Evolutionary conservation across 2,113 vertebrate species (phyloP), one percentile per base, ranked within the genome.

Genomic region (Brachyhypopomus gauderio): DNA sequence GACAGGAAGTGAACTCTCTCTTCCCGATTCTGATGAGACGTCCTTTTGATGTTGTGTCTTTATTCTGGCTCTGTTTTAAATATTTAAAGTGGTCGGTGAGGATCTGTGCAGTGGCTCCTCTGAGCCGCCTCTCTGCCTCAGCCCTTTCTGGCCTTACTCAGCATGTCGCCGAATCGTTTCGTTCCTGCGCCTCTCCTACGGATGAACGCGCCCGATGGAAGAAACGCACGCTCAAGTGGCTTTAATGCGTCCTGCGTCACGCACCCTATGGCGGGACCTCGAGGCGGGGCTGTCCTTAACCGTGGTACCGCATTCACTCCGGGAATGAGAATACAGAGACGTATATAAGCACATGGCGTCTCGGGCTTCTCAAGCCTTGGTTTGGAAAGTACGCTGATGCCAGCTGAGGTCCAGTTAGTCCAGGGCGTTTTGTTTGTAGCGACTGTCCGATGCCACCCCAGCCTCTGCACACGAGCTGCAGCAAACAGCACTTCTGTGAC

Each of bases 131-230:
- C 36, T 30, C 30, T 11, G 60, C 75, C 59, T 34, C 30, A 19
- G 27, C n/a, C 30, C 62, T 56, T 25, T 74, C 52, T 58, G 25
- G 23, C 62, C 48, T 58, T 34, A 11, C 76, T 78, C 76, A 20
- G 48, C 63, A 69, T 56, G 48, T 69, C 48, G 5, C 36, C 20
- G 34, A 38, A 70, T 70, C 66, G 17, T 41, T 38, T 20, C 12
- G 36, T 70, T 38, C 66, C 66, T 9, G 19, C 19, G 9, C 22
- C 34, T 78, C 36, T 38, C 20, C 30, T 59, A 45, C 23, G 45
- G 48, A 69, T 56, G 4, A 36, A 12, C 45, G 48, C 71, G 36
- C 78, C 59, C 78, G 77, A 83, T 56, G 9, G 45, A 64, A n/a
- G 22, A 72, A 17, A 19, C 25, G 56, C 58, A 19, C 23, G 59